Evolutionary conservation across 2,888 invertebrate genomes (phyloP), one percentile per base, ranked within the genome.

Genomic region (Xanthia togata): DNA sequence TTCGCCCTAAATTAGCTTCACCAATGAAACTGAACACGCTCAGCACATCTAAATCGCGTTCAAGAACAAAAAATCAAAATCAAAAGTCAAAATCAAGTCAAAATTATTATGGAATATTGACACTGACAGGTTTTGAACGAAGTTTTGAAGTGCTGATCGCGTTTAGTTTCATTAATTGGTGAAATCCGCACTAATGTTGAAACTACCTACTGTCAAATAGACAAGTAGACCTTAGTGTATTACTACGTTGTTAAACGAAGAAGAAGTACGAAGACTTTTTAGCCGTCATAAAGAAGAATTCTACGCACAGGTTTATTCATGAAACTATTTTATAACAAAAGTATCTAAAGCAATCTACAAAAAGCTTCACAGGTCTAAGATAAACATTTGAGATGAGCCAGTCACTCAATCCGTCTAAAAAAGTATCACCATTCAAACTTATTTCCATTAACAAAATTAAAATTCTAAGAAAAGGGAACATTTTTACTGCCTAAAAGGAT

Each of bases 371-470:
- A 38, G 67, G 14, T 26, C 14, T 38, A 17, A 70, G n/a, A 53
- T 0, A 69, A 44, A 44, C 23, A 64, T 60, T 69, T 59, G 0
- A 60, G 31, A 70, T 67, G 44, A 84, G 76, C 76, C 55, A n/a
- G 38, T 47, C 55, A 59, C 26, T 44, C 50, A 76, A 80, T 67
- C 59, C n/a, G 44, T 63, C 14, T 12, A 47, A 59, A 73, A 63
- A 60, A 11, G 3, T 14, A 14, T n/a, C 20, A 67, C 17, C 41
- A 31, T 59, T 76, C 47, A 14, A 23, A 64, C 55, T 60, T 41
- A 47, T 35, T 41, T 62, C 44, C 70, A 86, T 83, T 83, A 77
- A 9, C 50, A 31, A 53, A 78, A 68, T 86, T 47, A 82, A 69
- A 69, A n/a, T 71, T 82, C 64, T 62, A 55, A 60, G 64, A 85